Conservation (phyloP, 2,113 vertebrate genomes). For the Tretioscincus oriximinensis region DNA sequence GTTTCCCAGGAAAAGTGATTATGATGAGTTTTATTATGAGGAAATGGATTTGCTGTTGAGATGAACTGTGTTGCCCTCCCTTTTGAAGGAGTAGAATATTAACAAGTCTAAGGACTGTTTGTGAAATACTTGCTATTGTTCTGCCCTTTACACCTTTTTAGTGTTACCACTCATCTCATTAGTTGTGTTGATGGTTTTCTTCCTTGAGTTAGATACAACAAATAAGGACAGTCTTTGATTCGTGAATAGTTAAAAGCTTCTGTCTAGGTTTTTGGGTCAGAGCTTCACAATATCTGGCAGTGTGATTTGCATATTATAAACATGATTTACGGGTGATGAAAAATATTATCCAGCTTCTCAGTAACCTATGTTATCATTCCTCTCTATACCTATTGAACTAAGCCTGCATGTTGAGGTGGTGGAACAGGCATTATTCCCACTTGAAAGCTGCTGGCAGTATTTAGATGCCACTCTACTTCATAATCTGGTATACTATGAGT, state of each 20-base stretch:
- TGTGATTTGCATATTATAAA: neutral
- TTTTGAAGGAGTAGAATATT: slow-evolving; percentile 13
- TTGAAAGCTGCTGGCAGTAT: too few species aligned
- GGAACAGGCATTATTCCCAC: too few species aligned
- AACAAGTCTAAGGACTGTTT: neutral
- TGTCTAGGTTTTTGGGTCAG: neutral
- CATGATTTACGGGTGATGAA: neutral
- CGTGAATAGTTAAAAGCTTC: slow-evolving; percentile 10
- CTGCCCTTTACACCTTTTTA: neutral
- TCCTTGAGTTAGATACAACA: neutral
- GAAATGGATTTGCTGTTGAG: slow-evolving; percentile 40
- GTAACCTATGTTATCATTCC: too few species aligned
- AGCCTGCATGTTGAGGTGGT: too few species aligned
- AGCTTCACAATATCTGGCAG: neutral
- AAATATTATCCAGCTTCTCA: neutral
- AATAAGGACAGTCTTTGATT: neutral
- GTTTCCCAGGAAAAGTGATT: slow-evolving; percentile 28
- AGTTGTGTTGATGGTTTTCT: slow-evolving; percentile 35
- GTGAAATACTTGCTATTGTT: rapidly evolving
- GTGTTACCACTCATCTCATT: neutral
- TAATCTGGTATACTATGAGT: too few species aligned
- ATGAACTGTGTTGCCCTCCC: slow-evolving; percentile 26
- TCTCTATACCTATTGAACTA: too few species aligned
- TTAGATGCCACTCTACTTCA: too few species aligned
- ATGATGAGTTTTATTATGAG: slow-evolving; percentile 20